Evolutionary conservation across 2,797 vertebrate genomes (phyloP).

Genomic region (Mareca strepera): DNA sequence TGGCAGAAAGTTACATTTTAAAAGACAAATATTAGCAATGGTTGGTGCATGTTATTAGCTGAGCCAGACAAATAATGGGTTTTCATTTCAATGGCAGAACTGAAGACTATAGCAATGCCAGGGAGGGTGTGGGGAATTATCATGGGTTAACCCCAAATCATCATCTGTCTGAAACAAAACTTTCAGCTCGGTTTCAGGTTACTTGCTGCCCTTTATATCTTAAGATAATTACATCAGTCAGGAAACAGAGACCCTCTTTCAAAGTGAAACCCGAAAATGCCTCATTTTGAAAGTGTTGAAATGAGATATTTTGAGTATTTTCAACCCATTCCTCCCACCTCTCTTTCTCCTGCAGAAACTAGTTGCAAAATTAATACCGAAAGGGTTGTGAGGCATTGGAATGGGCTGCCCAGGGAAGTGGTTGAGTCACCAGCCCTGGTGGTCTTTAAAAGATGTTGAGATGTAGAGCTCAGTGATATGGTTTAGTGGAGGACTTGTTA

Average conservation of each 20-base stretch:
- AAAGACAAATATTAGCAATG: neutral
- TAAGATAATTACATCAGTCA: neutral
- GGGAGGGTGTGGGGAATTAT: neutral
- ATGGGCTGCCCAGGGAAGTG: no score
- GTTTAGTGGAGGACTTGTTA: no score
- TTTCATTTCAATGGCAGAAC: constrained; percentile 8
- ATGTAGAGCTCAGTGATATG: no score
- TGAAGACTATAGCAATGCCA: neutral
- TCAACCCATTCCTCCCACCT: neutral
- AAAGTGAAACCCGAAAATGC: neutral
- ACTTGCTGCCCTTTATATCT: neutral
- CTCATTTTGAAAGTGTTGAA: neutral
- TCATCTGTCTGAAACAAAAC: neutral
- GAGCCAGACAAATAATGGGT: neutral
- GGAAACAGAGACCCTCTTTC: neutral
- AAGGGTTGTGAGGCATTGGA: no score
- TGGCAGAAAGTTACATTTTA: neutral
- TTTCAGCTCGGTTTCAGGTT: neutral
- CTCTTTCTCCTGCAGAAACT: neutral
- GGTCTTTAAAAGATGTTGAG: no score
- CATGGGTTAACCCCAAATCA: neutral
- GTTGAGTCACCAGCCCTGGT: no score
- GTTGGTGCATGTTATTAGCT: neutral
- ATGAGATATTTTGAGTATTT: neutral
- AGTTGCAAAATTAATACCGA: neutral